Evolutionary conservation across 1,140 invertebrate genomes (phyloP).

Genomic region (Hypothenemus hampei): DNA sequence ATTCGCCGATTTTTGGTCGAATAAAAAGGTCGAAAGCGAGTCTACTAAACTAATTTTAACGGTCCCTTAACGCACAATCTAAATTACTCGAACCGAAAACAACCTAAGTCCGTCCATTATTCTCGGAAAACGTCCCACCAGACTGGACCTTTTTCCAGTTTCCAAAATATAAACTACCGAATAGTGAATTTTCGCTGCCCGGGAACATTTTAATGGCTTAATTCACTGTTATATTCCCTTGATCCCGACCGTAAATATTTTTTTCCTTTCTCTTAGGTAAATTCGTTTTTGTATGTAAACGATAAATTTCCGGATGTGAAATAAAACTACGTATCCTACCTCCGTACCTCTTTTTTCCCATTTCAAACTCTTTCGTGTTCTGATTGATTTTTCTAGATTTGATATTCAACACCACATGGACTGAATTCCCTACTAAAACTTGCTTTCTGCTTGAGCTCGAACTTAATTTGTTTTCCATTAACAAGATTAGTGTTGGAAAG

Average conservation of each 20-base stretch:
- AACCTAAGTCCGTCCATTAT: constrained; percentile 22
- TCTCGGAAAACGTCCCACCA: constrained; percentile 19
- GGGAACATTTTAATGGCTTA: too few species aligned
- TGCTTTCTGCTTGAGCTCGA: constrained; percentile 1
- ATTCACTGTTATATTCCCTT: too few species aligned
- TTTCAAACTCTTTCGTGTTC: too few species aligned
- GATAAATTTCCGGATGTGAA: too few species aligned
- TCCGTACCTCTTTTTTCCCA: too few species aligned
- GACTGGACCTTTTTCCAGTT: constrained; percentile 11
- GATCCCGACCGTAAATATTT: too few species aligned
- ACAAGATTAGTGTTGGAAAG: constrained; percentile 2
- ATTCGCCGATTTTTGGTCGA: too few species aligned
- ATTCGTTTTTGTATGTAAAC: too few species aligned
- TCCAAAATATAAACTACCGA: constrained; percentile 11
- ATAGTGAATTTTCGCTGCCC: not conserved
- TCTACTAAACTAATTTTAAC: constrained; percentile 26
- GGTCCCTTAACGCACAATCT: constrained; percentile 24
- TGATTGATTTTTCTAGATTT: not conserved
- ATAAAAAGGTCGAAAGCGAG: too few species aligned
- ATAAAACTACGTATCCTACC: too few species aligned
- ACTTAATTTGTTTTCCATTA: constrained; percentile 13
- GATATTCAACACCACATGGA: not conserved
- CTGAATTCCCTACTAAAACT: not conserved
- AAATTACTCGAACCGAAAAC: constrained; percentile 25
- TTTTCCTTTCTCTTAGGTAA: too few species aligned